phyloP scores from a whole-genome alignment of 2,113 vertebrate genomes.

The Deroptyus accipitrinus region DNA sequence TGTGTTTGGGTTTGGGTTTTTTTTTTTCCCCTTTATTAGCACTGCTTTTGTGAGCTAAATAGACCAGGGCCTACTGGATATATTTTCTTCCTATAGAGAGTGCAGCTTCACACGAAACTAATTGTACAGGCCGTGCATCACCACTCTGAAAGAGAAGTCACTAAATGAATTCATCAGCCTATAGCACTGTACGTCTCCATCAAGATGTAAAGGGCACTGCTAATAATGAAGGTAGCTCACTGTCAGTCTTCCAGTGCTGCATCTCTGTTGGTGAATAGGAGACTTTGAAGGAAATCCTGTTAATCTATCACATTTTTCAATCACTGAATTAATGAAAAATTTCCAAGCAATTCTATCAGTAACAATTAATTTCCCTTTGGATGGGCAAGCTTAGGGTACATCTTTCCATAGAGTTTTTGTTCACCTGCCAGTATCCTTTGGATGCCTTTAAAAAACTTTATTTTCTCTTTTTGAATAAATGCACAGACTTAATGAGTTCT shows the following conservation, averaged over 20 bases:
- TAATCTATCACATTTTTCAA: background rate
- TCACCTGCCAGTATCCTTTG: background rate
- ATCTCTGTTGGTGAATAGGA: background rate
- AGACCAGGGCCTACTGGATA: background rate
- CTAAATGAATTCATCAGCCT: background rate
- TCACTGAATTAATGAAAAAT: background rate
- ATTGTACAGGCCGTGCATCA: background rate
- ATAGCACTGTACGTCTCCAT: rapidly evolving
- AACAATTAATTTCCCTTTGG: background rate
- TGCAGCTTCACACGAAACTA: background rate
- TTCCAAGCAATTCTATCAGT: background rate
- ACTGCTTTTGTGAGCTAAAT: background rate
- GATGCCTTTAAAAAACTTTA: background rate
- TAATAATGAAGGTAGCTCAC: background rate
- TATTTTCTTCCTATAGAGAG: background rate
- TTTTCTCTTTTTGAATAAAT: background rate
- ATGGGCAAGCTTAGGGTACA: background rate
- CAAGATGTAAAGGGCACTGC: background rate
- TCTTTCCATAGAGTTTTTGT: background rate
- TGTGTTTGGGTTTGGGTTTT: background rate
- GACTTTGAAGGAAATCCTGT: background rate
- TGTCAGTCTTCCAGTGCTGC: background rate
- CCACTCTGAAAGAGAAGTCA: background rate
- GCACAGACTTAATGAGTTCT: background rate
- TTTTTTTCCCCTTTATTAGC: background rate